These are phyloP conservation scores for Paraescarpia echinospica DNA, from an alignment of 1,140 invertebrate species.

Conservation along the genomic window DNA sequence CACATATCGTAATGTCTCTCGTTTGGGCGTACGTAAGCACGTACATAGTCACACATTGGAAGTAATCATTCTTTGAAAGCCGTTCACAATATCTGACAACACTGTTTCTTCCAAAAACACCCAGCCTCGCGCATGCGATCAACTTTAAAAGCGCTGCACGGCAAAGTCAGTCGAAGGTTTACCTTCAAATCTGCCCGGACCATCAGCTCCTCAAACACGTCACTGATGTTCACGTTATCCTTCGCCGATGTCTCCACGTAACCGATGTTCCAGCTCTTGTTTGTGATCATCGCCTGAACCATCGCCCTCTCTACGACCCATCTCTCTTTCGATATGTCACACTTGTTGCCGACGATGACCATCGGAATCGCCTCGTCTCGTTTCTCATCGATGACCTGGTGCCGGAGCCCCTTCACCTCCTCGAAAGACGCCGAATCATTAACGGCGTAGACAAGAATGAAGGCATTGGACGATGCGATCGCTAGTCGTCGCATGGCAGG, in stretches of 20 bases:
- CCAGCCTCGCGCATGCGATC: not conserved
- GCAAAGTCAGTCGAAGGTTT: not conserved
- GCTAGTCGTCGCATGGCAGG: slow-evolving; percentile 94
- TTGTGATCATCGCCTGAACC: slow-evolving; percentile 79
- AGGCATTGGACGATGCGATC: slow-evolving; percentile 84
- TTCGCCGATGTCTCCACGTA: slow-evolving; percentile 88
- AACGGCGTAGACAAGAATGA: slow-evolving; percentile 62
- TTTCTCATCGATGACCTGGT: slow-evolving; percentile 16
- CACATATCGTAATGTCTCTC: too few species aligned
- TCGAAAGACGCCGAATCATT: slow-evolving; percentile 41
- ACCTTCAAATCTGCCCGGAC: slow-evolving; percentile 72
- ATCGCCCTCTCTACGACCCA: slow-evolving; percentile 61
- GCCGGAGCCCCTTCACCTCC: slow-evolving; percentile 7
- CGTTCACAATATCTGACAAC: too few species aligned
- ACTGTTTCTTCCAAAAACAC: not conserved
- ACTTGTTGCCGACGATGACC: slow-evolving; percentile 22
- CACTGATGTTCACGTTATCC: slow-evolving; percentile 75
- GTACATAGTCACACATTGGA: too few species aligned
- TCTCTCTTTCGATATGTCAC: not conserved
- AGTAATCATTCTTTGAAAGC: too few species aligned
- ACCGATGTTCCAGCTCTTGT: slow-evolving; percentile 90
- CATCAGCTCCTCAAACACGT: slow-evolving; percentile 74
- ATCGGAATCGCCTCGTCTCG: not conserved
- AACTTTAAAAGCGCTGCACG: not conserved
- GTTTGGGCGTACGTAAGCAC: too few species aligned